Conservation (phyloP, 92 coral and sea anemone genomes). For the Isaurus tuberculatus region DNA sequence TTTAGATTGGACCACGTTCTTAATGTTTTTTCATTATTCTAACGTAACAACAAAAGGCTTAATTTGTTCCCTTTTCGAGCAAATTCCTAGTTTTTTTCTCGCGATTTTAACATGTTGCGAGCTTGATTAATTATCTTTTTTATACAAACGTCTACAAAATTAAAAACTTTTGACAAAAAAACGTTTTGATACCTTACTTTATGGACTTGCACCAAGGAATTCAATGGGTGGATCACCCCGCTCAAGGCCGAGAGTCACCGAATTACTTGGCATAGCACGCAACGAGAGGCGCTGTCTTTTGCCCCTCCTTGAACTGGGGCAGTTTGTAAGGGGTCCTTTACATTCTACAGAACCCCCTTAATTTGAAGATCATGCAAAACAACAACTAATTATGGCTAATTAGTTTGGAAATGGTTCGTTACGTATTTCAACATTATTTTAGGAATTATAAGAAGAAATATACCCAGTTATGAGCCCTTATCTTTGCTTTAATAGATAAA, state of each 20-base stretch:
- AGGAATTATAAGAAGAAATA: too few species aligned
- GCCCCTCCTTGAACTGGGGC: conserved; percentile 38
- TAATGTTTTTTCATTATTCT: not conserved
- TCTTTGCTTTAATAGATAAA: conserved; percentile 4
- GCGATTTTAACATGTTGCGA: not conserved
- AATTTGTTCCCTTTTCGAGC: not conserved
- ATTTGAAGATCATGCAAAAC: not conserved
- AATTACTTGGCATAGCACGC: not conserved
- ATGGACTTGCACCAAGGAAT: not conserved
- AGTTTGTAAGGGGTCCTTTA: not conserved
- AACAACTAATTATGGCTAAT: conserved; percentile 36
- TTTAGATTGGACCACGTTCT: not conserved
- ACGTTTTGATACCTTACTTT: not conserved
- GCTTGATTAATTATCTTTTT: not conserved
- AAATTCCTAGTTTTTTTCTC: not conserved
- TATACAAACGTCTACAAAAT: not conserved
- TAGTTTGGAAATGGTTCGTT: conserved; percentile 35
- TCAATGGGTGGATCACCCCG: not conserved
- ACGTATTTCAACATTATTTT: not conserved
- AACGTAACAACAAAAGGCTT: not conserved
- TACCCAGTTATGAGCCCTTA: not conserved
- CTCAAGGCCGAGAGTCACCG: too few species aligned
- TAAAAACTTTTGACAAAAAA: not conserved
- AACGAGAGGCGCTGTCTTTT: not conserved
- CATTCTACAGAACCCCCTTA: not conserved